phyloP scores from a whole-genome alignment of 2,888 invertebrate genomes.

The Ellobium chinense region DNA sequence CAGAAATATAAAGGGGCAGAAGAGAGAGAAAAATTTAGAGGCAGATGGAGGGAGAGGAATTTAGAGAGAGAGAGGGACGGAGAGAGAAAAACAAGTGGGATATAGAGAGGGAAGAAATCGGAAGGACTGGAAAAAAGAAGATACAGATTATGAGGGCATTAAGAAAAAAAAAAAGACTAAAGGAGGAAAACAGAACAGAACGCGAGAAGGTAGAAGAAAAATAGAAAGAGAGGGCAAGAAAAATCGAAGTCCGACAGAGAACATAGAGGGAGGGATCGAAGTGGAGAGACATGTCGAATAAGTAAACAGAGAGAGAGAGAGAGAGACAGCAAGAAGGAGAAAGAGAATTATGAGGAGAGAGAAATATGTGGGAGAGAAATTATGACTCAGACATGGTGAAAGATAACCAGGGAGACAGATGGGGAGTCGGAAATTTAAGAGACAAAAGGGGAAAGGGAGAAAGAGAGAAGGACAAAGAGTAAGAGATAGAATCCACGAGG shows the following conservation, averaged over 20 bases:
- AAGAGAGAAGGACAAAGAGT: no score
- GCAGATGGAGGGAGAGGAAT: background rate
- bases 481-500: no score
- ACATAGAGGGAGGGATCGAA: background rate
- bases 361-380: background rate
- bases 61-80: background rate
- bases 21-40: background rate
- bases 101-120: background rate
- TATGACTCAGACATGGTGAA: no score
- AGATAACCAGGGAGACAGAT: background rate
- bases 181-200: background rate
- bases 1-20: background rate
- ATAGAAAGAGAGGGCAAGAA: background rate
- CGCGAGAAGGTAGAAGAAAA: background rate
- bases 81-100: background rate
- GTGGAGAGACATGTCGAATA: background rate
- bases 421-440: background rate
- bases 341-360: background rate
- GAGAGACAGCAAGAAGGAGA: background rate
- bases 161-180: background rate
- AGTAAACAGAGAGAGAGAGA: background rate
- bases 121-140: background rate
- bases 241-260: background rate
- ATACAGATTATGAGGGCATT: background rate
- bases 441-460: conserved; percentile 22